phyloP scores from a whole-genome alignment of 1,140 invertebrate genomes.

The Aphaenogaster ashmeadi region DNA sequence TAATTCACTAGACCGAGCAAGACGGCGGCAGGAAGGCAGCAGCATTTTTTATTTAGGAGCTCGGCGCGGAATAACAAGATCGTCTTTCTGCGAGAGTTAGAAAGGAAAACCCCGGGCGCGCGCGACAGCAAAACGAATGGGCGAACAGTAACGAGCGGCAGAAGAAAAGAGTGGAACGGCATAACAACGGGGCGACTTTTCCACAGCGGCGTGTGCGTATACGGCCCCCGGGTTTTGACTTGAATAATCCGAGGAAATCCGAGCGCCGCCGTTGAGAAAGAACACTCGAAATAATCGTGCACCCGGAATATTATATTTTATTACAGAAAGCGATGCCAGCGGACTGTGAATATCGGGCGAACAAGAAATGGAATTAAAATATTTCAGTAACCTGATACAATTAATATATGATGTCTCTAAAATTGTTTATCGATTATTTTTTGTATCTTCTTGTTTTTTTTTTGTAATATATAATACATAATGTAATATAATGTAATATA shows the following conservation, averaged over 20 bases:
- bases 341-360: neutral
- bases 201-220: neutral
- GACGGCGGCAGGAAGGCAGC: neutral
- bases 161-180: neutral
- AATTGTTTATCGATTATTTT: neutral
- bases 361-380: neutral
- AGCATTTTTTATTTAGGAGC: slow-evolving; percentile 48
- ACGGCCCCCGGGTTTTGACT: neutral
- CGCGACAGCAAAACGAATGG: slow-evolving; percentile 9
- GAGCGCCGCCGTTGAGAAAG: neutral
- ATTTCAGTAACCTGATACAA: neutral
- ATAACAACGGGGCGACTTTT: slow-evolving; percentile 8
- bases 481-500: too few relatives aligned
- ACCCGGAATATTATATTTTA: slow-evolving; percentile 10
- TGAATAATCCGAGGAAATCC: slow-evolving; percentile 45
- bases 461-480: too few relatives aligned
- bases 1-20: slow-evolving; percentile 36
- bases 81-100: neutral
- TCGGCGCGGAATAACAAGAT: slow-evolving; percentile 39
- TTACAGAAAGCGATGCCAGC: neutral
- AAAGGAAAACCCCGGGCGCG: neutral
- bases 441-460: too few relatives aligned
- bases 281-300: neutral
- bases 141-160: neutral
- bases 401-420: neutral